Evolutionary conservation across 2,888 invertebrate genomes (phyloP), one percentile per base, ranked within the genome.

Genomic region (Synanthedon tipuliformis): DNA sequence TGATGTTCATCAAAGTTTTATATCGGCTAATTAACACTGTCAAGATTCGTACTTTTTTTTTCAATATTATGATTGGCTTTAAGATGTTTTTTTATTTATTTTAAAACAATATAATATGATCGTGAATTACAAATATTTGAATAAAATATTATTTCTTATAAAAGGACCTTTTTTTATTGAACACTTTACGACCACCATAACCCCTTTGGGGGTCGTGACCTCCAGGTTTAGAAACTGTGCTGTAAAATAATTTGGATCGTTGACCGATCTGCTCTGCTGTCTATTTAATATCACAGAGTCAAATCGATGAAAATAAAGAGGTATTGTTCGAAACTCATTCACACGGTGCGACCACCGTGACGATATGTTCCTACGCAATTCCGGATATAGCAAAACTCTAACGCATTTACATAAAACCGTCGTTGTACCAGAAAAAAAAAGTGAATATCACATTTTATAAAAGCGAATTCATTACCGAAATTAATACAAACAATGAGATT

Each of bases 321-420:
- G 76, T 76, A 16, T 78, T 81, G 79, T 83, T 77, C 75, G 72
- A 67, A 65, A 69, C 74, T 71, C 75, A 82, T 85, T 84, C 84
- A 81, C 76, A 71, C 73, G 71, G 72, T 66, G 77, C 74, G 71
- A 72, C 63, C 61, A 83, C 81, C 83, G 81, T 84, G 78, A 82
- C 85, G 77, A 64, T 65, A 78, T 53, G 59, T 34, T 34, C 34
- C 34, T 63, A 68, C 68, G 63, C 62, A 65, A 69, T 61, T 64
- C 66, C 69, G 86, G 84, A 85, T 81, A 73, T 73, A 74, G 76
- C 75, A 72, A 76, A 76, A 76, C 64, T 65, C 72, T 68, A 68
- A 57, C 66, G 71, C 75, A 73, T 75, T 73, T 73, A 71, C 74
- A 73, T 75, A 66, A 67, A 66, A 61, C 64, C 62, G 66, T 60